These are phyloP conservation scores for Rhabdophis nuchalis DNA, from an alignment of 2,797 vertebrate genomes.

Conservation along the genomic window DNA sequence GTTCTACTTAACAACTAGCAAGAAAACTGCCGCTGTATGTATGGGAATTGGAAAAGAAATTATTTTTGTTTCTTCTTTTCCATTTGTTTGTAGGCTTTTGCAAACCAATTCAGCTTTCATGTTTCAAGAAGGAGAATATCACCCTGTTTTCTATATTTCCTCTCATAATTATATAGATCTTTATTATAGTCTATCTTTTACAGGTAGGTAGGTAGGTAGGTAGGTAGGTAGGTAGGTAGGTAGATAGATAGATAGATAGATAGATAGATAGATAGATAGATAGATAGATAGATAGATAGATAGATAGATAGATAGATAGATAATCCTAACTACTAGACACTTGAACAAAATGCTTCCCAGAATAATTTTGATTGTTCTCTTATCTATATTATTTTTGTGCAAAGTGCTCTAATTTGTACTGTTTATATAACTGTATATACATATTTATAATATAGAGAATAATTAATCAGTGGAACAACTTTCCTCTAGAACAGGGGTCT, in stretches of 20 bases:
- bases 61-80: background rate
- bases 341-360: background rate
- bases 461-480: background rate
- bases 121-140: background rate
- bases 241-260: too few relatives aligned
- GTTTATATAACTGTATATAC: background rate
- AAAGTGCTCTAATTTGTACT: too few relatives aligned
- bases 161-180: background rate
- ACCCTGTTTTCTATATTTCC: background rate
- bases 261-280: too few relatives aligned
- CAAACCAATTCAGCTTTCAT: background rate
- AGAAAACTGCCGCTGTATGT: background rate
- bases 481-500: too few relatives aligned
- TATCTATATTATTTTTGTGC: background rate
- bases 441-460: background rate
- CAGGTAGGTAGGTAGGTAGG: too few relatives aligned
- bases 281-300: too few relatives aligned
- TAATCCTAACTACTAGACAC: too few relatives aligned
- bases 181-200: background rate
- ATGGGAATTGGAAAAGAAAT: background rate
- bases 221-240: too few relatives aligned
- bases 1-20: background rate
- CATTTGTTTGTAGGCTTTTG: background rate
- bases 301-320: too few relatives aligned
- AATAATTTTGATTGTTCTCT: background rate